These are phyloP conservation scores for Eurytoma adleriae DNA, from an alignment of 2,888 invertebrate genomes.

Conservation along the genomic window DNA sequence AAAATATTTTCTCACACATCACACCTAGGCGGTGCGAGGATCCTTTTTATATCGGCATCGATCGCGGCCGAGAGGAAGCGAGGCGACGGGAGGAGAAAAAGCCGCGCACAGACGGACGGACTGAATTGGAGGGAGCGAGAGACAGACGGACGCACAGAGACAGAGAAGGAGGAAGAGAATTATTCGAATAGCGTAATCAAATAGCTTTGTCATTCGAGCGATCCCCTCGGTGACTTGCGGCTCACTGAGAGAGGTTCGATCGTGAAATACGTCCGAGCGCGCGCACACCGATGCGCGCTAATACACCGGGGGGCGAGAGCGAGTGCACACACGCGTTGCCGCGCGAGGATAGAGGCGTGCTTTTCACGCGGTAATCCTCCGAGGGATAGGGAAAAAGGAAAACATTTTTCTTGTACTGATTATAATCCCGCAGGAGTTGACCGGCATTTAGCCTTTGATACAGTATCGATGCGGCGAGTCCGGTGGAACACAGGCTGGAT, in stretches of 20 bases:
- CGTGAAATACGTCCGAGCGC: not conserved
- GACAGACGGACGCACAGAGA: not conserved
- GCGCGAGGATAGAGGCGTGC: not conserved
- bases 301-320: not conserved
- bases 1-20: slow-evolving; percentile 5
- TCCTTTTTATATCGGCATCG: not conserved
- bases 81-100: not conserved
- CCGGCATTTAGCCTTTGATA: not conserved
- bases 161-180: slow-evolving; percentile 2
- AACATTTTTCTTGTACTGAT: slow-evolving; percentile 28
- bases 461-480: not conserved
- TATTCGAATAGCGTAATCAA: slow-evolving; percentile 45
- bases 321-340: not conserved
- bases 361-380: slow-evolving; percentile 7
- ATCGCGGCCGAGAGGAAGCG: not conserved
- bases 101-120: not conserved
- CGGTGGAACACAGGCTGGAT: no score
- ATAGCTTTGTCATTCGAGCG: slow-evolving; percentile 47
- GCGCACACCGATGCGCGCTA: not conserved
- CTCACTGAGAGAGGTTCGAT: not conserved
- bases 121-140: slow-evolving; percentile 15
- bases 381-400: not conserved
- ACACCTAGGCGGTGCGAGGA: not conserved
- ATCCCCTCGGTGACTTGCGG: slow-evolving; percentile 22
- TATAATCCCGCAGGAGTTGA: slow-evolving; percentile 18